These are phyloP conservation scores for Anguilla rostrata DNA, from an alignment of 2,113 vertebrate species.

Conservation along the genomic window DNA sequence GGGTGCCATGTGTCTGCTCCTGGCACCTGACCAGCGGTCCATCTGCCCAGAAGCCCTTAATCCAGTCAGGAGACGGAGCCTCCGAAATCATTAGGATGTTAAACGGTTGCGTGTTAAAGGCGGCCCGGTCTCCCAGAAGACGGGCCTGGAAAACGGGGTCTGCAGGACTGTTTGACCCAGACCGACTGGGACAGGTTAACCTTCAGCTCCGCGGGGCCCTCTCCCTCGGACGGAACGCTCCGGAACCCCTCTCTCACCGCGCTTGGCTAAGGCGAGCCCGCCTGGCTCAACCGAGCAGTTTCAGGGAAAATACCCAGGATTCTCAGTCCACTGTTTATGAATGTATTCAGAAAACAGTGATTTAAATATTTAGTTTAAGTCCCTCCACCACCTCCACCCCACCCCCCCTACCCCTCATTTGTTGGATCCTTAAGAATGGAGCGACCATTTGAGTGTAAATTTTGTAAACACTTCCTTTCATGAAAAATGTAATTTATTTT, in stretches of 20 bases:
- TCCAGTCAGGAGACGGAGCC: conserved; percentile 47
- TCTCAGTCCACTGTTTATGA: not conserved
- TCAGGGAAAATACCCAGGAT: not conserved
- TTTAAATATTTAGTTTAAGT: no score
- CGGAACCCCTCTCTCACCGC: not conserved
- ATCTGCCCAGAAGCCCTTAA: conserved; percentile 49
- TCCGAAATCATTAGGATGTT: conserved; percentile 39
- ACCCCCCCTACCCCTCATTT: not conserved
- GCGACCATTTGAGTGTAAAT: not conserved
- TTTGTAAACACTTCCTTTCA: not conserved
- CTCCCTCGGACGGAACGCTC: not conserved
- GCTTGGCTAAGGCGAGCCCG: not conserved
- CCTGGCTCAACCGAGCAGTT: not conserved
- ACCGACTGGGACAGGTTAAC: not conserved
- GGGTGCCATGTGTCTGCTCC: conserved; percentile 34
- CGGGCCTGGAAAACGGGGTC: conserved; percentile 16
- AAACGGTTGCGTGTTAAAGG: conserved; percentile 54
- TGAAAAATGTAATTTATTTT: not conserved
- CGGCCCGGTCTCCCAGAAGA: conserved; percentile 35
- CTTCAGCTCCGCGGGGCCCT: not conserved
- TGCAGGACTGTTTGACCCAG: not conserved
- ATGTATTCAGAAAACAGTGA: not conserved
- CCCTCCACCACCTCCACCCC: no score
- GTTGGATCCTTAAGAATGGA: not conserved
- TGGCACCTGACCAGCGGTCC: conserved; percentile 34